Conservation (phyloP, 2,113 vertebrate genomes). For the Apaloderma vittatum region DNA sequence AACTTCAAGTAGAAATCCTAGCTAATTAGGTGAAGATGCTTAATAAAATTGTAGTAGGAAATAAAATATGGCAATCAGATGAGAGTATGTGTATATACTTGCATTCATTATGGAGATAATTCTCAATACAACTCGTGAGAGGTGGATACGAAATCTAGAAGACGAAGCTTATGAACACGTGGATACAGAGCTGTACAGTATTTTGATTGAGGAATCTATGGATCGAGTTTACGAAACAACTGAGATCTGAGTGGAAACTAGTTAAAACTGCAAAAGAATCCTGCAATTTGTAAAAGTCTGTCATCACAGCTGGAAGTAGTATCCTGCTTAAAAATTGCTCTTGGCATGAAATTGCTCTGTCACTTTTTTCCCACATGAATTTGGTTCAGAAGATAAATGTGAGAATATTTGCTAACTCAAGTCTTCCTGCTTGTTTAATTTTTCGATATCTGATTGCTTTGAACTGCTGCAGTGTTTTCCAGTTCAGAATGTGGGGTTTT, state of each 20-base stretch:
- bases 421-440: background rate
- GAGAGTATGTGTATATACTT: background rate
- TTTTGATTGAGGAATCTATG: background rate
- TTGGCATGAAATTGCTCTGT: background rate
- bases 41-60: background rate
- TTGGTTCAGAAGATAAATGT: background rate
- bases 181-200: background rate
- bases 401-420: background rate
- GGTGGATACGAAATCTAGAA: background rate
- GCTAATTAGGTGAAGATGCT: background rate
- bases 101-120: background rate
- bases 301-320: background rate
- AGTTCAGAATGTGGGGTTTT: background rate
- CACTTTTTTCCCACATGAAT: background rate
- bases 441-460: background rate
- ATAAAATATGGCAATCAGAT: background rate
- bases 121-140: background rate
- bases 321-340: background rate
- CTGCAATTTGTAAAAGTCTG: background rate
- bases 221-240: background rate
- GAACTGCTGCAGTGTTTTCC: background rate
- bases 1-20: background rate
- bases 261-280: background rate
- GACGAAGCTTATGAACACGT: background rate
- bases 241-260: background rate